Evolutionary conservation across 2,888 invertebrate species (phyloP).

Genomic region (Drosophila kanekoi): DNA sequence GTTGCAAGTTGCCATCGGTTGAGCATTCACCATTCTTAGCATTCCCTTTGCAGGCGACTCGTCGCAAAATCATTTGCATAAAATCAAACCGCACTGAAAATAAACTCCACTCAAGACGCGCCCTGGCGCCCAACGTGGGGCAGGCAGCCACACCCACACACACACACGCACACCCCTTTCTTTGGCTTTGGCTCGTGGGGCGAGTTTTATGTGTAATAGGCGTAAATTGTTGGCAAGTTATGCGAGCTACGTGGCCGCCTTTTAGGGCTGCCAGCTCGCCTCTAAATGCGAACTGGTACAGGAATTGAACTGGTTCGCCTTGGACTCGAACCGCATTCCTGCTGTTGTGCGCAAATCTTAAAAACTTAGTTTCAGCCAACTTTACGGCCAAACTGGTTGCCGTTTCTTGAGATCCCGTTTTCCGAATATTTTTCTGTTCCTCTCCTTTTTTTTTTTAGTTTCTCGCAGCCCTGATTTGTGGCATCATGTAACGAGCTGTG

Average conservation of each 20-base stretch:
- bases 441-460: neutral
- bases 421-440: neutral
- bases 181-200: slow-evolving; percentile 6
- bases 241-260: slow-evolving; percentile 64
- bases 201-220: slow-evolving; percentile 65
- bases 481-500: slow-evolving; percentile 15
- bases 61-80: slow-evolving; percentile 72
- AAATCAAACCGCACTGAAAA: slow-evolving; percentile 76
- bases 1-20: slow-evolving; percentile 38
- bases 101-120: slow-evolving; percentile 63
- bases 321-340: slow-evolving; percentile 12
- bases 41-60: slow-evolving; percentile 28
- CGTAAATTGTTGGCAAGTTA: slow-evolving; percentile 71
- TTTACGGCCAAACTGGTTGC: slow-evolving; percentile 8
- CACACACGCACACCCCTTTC: slow-evolving; percentile 13
- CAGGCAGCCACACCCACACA: slow-evolving; percentile 7
- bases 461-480: slow-evolving; percentile 43
- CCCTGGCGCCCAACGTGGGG: slow-evolving; percentile 37
- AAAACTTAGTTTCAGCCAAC: slow-evolving; percentile 4
- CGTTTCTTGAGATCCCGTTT: slow-evolving; percentile 3
- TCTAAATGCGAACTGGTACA: slow-evolving; percentile 5
- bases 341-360: neutral
- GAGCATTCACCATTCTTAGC: slow-evolving; percentile 27
- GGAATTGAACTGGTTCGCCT: slow-evolving; percentile 16
- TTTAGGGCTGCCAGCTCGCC: slow-evolving; percentile 42